A percentile compares a stretch with the other conserved stretches of the same genome.
Conservation (phyloP, 2,113 vertebrate genomes). For the Garra rufa region DNA sequence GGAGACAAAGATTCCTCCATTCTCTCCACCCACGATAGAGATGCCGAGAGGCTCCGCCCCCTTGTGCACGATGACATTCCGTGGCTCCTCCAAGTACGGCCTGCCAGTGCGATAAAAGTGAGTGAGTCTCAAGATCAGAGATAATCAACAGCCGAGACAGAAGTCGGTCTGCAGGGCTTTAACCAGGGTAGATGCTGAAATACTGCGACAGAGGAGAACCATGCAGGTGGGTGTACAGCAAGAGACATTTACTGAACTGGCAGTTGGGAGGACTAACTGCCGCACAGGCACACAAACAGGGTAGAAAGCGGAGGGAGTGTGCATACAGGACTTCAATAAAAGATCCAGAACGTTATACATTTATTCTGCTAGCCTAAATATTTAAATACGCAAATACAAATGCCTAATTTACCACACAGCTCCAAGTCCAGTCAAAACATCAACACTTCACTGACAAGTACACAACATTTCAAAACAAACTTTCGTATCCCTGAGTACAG, state of each 20-base stretch:
- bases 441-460: background rate
- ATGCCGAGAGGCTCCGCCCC: conserved; percentile 95
- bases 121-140: conserved; percentile 12
- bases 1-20: conserved; percentile 96
- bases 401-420: background rate
- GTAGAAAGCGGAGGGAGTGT: conserved; percentile 25
- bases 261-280: background rate
- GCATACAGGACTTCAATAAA: conserved; percentile 10
- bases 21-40: conserved; percentile 96
- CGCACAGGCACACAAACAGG: background rate
- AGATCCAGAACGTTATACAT: conserved; percentile 13
- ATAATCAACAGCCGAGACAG: background rate
- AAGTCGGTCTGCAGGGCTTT: background rate
- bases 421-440: background rate
- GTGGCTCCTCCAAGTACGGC: conserved; percentile 94
- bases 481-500: background rate
- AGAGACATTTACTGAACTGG: conserved; percentile 4
- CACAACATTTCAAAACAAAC: background rate
- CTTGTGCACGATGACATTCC: conserved; percentile 95
- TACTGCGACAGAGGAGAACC: conserved; percentile 1
- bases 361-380: background rate
- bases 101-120: conserved; percentile 69
- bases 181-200: background rate
- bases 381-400: background rate
- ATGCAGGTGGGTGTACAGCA: conserved; percentile 41